Conservation (phyloP, 2,797 vertebrate species). For the Sebastes iracundus region DNA sequence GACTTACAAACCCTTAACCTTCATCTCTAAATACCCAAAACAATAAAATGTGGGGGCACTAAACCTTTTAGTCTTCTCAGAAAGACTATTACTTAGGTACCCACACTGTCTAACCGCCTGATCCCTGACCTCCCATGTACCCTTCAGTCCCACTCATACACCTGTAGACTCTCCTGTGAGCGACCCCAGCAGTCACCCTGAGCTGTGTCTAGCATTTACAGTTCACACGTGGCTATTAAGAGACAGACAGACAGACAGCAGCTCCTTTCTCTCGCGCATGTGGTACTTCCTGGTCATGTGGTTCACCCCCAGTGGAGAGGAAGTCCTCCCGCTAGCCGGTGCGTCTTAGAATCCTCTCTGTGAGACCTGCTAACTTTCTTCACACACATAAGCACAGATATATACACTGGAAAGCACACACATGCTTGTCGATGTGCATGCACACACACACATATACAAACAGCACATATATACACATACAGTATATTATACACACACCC, state of each 20-base stretch:
- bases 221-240: slow-evolving; percentile 17
- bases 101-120: not conserved
- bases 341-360: slow-evolving; percentile 35
- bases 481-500: slow-evolving; percentile 13
- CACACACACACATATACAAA: slow-evolving; percentile 19
- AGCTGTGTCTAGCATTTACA: slow-evolving; percentile 1
- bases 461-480: slow-evolving; percentile 21
- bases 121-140: not conserved
- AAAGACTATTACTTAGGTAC: not conserved
- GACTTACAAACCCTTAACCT: not conserved
- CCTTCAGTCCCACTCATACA: not conserved
- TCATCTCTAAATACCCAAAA: not conserved
- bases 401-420: slow-evolving; percentile 50
- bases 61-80: not conserved
- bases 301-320: slow-evolving; percentile 27
- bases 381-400: slow-evolving; percentile 36
- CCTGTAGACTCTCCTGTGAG: not conserved
- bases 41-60: not conserved
- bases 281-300: slow-evolving; percentile 50
- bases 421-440: slow-evolving; percentile 26
- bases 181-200: slow-evolving; percentile 11
- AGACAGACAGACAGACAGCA: slow-evolving; percentile 37
- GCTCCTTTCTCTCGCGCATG: slow-evolving; percentile 7
- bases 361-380: slow-evolving; percentile 29
- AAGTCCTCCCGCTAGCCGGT: slow-evolving; percentile 32